A percentile compares a stretch with the other conserved stretches of the same genome.
These are phyloP conservation scores for Parasteatoda lunata DNA, from an alignment of 2,888 invertebrate genomes.

Conservation along the genomic window DNA sequence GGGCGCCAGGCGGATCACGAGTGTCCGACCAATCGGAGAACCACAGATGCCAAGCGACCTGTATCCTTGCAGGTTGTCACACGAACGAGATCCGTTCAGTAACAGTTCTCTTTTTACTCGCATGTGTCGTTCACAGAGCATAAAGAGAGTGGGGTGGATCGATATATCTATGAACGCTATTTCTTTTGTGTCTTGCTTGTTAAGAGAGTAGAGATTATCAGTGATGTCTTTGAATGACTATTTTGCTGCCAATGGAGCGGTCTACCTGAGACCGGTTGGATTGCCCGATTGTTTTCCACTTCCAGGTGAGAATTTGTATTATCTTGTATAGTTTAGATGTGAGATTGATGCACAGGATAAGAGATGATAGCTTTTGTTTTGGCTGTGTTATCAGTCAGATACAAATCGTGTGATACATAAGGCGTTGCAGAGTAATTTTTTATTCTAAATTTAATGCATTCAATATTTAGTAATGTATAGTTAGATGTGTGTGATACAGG, in stretches of 20 bases:
- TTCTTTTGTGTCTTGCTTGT: slow-evolving; percentile 16
- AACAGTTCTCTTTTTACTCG: background rate
- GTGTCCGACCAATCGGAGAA: slow-evolving; percentile 40
- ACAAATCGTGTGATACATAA: no score
- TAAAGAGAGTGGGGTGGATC: slow-evolving; percentile 7
- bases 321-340: background rate
- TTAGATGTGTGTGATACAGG: no score
- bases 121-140: background rate
- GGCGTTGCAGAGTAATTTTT: no score
- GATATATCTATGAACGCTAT: slow-evolving; percentile 23
- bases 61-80: slow-evolving; percentile 27
- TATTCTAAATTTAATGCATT: no score
- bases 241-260: slow-evolving; percentile 59
- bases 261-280: slow-evolving; percentile 60
- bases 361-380: background rate
- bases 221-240: slow-evolving; percentile 62
- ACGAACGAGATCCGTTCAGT: slow-evolving; percentile 3
- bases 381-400: no score
- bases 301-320: slow-evolving; percentile 41
- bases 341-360: background rate
- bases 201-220: slow-evolving; percentile 28
- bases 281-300: slow-evolving; percentile 57
- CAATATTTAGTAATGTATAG: no score
- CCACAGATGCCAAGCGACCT: slow-evolving; percentile 46
- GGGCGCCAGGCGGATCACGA: background rate